Percentiles rank a stretch among this genome's conserved stretches.
phyloP scores from a whole-genome alignment of 1,140 invertebrate genomes.

The Apolygus lucorum region DNA sequence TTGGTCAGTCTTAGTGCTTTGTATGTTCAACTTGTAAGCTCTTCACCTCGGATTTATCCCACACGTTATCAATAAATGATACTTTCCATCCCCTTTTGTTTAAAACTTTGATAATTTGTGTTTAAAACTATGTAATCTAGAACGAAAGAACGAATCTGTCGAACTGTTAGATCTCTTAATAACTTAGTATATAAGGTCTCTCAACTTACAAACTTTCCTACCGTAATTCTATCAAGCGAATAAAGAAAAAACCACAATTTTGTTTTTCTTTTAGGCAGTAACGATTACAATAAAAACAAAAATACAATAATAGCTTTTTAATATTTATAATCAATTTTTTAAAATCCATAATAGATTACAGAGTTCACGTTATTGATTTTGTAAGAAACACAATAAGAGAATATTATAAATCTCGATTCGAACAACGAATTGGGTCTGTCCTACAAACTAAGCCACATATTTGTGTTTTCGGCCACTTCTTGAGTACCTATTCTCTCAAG shows the following conservation, averaged over 20 bases:
- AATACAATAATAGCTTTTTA: background rate
- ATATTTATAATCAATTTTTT: background rate
- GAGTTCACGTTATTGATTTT: background rate
- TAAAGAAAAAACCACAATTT: background rate
- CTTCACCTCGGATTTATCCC: background rate
- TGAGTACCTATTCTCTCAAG: no score
- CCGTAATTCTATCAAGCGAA: background rate
- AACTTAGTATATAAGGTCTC: background rate
- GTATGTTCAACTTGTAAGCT: background rate
- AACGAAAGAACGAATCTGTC: slow-evolving; percentile 1
- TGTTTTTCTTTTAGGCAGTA: background rate
- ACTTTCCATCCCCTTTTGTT: background rate
- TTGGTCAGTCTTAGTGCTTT: background rate
- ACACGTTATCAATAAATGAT: background rate
- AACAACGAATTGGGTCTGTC: slow-evolving; percentile 14
- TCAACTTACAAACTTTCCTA: background rate
- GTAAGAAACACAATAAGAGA: background rate
- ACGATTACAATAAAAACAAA: background rate
- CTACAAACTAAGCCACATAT: no score
- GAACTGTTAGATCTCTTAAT: slow-evolving; percentile 8
- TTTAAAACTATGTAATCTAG: background rate
- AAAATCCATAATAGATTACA: background rate
- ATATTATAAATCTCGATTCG: background rate
- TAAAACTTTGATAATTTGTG: background rate
- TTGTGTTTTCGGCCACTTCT: no score